These are phyloP conservation scores for Nysson spinosus DNA, from an alignment of 2,888 invertebrate species.

Conservation along the genomic window DNA sequence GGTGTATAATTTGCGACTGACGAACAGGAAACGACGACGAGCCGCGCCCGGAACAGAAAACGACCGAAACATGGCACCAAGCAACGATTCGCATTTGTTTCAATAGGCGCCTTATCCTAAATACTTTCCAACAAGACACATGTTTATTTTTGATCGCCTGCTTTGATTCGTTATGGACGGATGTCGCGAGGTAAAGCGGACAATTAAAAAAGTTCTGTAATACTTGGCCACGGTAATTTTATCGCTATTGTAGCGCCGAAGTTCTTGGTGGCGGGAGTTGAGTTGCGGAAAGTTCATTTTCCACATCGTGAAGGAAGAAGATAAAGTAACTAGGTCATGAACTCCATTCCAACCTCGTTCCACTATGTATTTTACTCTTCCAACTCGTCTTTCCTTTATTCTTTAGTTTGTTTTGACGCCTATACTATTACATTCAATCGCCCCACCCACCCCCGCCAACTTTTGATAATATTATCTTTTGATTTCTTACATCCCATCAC, in stretches of 20 bases:
- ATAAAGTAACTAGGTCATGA: conserved; percentile 45
- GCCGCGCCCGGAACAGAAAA: too few relatives aligned
- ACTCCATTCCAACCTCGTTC: conserved; percentile 27
- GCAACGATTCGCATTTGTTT: too few relatives aligned
- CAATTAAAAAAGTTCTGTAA: conserved; percentile 5
- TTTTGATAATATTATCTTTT: too few relatives aligned
- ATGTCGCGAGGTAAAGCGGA: neutral
- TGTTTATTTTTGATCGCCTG: too few relatives aligned
- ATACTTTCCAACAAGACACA: too few relatives aligned
- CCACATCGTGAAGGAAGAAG: conserved; percentile 25
- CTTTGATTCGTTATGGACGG: too few relatives aligned
- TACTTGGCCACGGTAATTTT: conserved; percentile 7
- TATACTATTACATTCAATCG: conserved; percentile 20
- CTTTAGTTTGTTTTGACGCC: conserved; percentile 19
- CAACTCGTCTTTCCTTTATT: conserved; percentile 26
- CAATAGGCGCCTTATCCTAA: too few relatives aligned
- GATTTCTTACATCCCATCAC: too few relatives aligned
- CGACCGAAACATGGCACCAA: too few relatives aligned
- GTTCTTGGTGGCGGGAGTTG: neutral
- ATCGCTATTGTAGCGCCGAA: conserved; percentile 7
- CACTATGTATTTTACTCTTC: conserved; percentile 21
- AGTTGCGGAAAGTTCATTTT: conserved; percentile 29
- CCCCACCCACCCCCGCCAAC: too few relatives aligned
- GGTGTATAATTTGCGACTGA: too few relatives aligned
- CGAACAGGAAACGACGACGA: too few relatives aligned